These are phyloP conservation scores for Heliconius ethilla DNA, from an alignment of 2,888 invertebrate species.

Conservation along the genomic window DNA sequence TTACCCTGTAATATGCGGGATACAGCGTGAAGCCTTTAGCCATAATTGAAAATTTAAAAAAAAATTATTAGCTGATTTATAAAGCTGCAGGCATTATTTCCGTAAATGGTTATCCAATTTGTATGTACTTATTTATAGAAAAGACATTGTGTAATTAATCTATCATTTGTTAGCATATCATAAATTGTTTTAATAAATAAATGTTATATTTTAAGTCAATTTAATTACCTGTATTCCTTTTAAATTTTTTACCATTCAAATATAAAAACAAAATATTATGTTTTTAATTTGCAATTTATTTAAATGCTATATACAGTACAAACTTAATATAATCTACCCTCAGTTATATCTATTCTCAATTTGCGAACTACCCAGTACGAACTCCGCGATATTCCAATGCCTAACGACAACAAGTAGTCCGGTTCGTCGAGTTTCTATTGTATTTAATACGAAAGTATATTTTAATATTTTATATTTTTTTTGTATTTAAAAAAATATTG, in stretches of 20 bases:
- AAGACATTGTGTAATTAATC: neutral
- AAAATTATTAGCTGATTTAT: neutral
- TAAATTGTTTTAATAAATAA: neutral
- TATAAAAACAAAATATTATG: neutral
- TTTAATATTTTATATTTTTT: too few relatives aligned
- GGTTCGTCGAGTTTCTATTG: too few relatives aligned
- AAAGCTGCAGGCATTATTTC: neutral
- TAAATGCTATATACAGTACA: neutral
- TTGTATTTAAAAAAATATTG: neutral
- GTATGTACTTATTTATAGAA: neutral
- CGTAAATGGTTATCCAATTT: too few relatives aligned
- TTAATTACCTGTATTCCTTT: neutral
- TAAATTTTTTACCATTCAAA: neutral
- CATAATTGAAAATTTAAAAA: neutral
- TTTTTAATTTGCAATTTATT: neutral
- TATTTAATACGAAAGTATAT: too few relatives aligned
- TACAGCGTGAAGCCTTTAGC: too few relatives aligned
- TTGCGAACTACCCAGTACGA: too few relatives aligned
- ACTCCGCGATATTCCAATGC: too few relatives aligned
- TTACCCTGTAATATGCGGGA: neutral
- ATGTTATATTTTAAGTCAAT: neutral
- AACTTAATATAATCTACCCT: too few relatives aligned
- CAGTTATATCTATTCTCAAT: too few relatives aligned
- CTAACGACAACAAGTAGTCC: too few relatives aligned
- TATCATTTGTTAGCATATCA: constrained; percentile 7